Evolutionary conservation across 2,797 vertebrate genomes (phyloP), one percentile per base, ranked within the genome.

Genomic region (Lagorchestes hirsutus): DNA sequence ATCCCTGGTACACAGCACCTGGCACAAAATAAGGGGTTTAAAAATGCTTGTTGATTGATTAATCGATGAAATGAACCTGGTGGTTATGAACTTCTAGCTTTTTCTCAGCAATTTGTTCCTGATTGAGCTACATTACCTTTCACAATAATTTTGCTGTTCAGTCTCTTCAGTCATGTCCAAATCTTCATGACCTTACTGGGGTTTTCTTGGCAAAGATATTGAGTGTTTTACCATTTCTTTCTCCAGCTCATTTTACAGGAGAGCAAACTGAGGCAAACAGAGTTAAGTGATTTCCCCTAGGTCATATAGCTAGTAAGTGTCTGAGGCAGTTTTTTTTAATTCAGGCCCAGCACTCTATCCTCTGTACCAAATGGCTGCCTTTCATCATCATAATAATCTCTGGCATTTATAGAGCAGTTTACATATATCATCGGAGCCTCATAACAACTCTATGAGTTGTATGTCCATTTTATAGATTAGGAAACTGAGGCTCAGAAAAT

Each of bases 11-110:
- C 40, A 27, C 40, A 46, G 6, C 40, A 24, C 22, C n/a, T 27
- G 74, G 40, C 9, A 24, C 40, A 87, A 87, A 87, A 46, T 87
- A 11, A 87, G 91, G 56, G 28, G 67, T 96, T 82, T 59, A 87
- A 3, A 87, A 93, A 34, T 96, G 34, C 59, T 74, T 55, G 55
- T 57, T 55, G 82, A 92, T 94, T 94, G 55, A 62, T 93, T 90
- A 67, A 52, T 94, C 96, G 1, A 16, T n/a, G 91, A 58, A 92
- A 91, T 24, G 55, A 93, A 34, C 29, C 40, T 31, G 31, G 28
- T 31, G 40, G 46, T 56, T 94, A 46, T 54, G 34, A 95, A 55
- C 29, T 59, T 3, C 34, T 59, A 46, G 16, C 10, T 62, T 95
- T 34, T 29, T 1, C 57, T 90, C 54, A 18, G 0, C 18, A n/a